phyloP scores from a whole-genome alignment of 2,797 vertebrate genomes.

The Oceanodroma leucorhoa region DNA sequence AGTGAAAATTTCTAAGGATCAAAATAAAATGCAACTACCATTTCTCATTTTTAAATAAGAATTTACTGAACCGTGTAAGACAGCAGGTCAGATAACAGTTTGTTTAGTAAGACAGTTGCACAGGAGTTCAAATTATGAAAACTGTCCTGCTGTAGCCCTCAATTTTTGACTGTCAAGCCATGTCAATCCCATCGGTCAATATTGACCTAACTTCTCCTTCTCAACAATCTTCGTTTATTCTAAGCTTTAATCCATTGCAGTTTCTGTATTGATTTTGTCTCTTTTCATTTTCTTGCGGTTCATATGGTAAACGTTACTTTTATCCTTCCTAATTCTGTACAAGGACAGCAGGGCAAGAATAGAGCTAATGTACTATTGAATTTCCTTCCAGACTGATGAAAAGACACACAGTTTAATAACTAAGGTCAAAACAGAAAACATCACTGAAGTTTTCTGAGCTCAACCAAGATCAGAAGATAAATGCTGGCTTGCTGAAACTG shows the following conservation, averaged over 20 bases:
- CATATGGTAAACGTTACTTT: conserved; percentile 19
- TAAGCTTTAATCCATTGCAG: not conserved
- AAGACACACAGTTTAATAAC: not conserved
- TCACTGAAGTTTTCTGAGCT: not conserved
- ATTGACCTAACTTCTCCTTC: conserved; percentile 4
- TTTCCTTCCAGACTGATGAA: conserved; percentile 33
- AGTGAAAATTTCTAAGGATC: not conserved
- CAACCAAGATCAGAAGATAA: not conserved
- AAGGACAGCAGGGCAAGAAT: not conserved
- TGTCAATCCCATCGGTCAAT: not conserved
- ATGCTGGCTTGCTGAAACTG: not conserved
- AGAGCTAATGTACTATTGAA: conserved; percentile 26
- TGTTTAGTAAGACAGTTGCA: not conserved
- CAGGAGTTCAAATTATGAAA: not conserved
- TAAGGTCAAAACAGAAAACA: not conserved
- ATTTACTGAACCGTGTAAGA: not conserved
- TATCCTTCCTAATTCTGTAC: conserved; percentile 29
- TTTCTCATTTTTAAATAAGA: not conserved
- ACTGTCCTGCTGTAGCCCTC: not conserved
- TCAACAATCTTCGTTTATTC: not conserved
- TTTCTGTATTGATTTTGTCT: conserved; percentile 45
- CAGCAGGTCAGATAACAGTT: not conserved
- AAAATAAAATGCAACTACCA: not conserved
- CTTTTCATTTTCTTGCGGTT: conserved; percentile 27
- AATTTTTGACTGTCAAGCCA: not conserved